Evolutionary conservation across 1,140 invertebrate genomes (phyloP), one percentile per base, ranked within the genome.

Genomic region (Linepithema humile): DNA sequence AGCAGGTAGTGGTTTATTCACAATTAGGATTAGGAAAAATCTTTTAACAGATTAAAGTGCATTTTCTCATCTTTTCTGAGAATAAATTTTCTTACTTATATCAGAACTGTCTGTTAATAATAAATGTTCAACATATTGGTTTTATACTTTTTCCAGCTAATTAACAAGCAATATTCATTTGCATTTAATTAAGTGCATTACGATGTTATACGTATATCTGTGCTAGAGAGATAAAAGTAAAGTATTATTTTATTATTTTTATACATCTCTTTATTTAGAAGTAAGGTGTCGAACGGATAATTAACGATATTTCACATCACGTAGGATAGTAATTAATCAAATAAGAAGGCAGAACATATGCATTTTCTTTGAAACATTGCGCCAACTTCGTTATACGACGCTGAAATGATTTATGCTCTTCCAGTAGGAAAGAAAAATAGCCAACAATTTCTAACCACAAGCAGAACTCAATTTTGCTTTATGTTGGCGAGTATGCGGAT

Each of bases 241-340:
- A 59, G 23, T 59, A 35, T 59, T 20, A 74, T 59, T 57, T 74
- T n/a, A n/a, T 74, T 57, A 74, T 74, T 59, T 40, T 59, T 57
- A 73, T 73, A 73, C 0, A 23, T 40, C 38, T 23, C n/a, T 57
- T 43, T 35, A 43, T 1, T 29, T 26, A 43, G 45, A 70, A n/a
- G n/a, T n/a, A 43, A 32, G 29, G 17, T 23, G 72, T 59, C 53
- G 72, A 59, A 74, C 10, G 35, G 3, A 45, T 60, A 38, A 60
- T 60, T 75, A 75, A 75, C 38, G 38, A 60, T 60, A 75, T 75
- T 74, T 75, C 20, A 75, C 55, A 48, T 60, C 55, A 15, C 55
- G 23, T 32, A 40, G 72, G 45, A 20, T 75, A 75, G 23, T 75
- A 60, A 75, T 75, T 75, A 75, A 75, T 75, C 38, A 43, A 75